phyloP scores from a whole-genome alignment of 2,113 vertebrate genomes.

The Himantopus leucocephalus region DNA sequence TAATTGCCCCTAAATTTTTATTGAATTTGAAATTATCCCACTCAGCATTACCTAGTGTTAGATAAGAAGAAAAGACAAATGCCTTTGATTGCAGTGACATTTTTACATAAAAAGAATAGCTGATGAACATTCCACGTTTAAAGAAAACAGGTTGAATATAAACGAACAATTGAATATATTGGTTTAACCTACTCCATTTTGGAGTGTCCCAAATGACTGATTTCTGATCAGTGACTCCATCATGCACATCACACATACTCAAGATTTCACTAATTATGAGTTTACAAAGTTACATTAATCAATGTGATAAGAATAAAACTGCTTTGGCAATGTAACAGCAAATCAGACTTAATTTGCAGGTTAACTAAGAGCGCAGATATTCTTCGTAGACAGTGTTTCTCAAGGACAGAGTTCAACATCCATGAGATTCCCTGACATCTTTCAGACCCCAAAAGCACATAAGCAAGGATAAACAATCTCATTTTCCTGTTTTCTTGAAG shows the following conservation, averaged over 20 bases:
- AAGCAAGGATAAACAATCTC: background rate
- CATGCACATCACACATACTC: background rate
- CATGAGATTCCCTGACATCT: background rate
- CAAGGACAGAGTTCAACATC: background rate
- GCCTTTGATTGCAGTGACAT: background rate
- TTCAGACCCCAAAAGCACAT: fast-evolving
- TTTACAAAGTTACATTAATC: background rate
- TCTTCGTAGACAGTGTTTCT: background rate
- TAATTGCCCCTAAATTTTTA: background rate
- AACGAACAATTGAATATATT: background rate
- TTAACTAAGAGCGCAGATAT: background rate
- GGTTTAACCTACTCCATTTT: background rate
- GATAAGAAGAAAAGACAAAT: background rate
- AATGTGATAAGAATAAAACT: background rate
- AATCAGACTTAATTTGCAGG: background rate
- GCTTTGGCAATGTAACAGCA: background rate
- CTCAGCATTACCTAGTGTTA: background rate
- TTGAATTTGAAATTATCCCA: background rate
- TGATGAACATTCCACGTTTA: background rate
- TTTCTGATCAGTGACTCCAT: background rate
- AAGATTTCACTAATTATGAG: background rate
- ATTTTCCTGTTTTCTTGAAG: background rate
- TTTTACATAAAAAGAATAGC: background rate
- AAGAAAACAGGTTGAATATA: background rate
- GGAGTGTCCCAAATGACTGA: background rate